A percentile compares a stretch with the other conserved stretches of the same genome.
These are phyloP conservation scores for Spinibarbus caldwelli DNA, from an alignment of 2,797 vertebrate species.

Conservation along the genomic window DNA sequence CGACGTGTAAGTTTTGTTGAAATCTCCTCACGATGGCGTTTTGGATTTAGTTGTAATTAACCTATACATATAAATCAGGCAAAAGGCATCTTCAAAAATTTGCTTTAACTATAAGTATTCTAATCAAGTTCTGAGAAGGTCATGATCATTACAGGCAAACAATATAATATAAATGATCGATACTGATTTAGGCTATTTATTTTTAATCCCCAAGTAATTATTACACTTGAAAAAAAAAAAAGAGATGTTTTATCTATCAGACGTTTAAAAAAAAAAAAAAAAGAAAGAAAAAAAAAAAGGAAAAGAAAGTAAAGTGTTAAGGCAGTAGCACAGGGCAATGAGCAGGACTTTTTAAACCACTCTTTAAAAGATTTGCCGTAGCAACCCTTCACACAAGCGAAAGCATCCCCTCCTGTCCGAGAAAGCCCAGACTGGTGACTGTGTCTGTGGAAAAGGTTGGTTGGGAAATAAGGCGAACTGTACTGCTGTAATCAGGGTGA, in stretches of 20 bases:
- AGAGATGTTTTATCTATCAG: background rate
- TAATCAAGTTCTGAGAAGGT: background rate
- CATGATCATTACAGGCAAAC: background rate
- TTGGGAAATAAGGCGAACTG: conserved; percentile 52
- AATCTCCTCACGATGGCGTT: conserved; percentile 44
- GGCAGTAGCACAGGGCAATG: background rate
- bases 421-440: conserved; percentile 22
- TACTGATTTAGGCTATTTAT: background rate
- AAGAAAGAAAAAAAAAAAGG: background rate
- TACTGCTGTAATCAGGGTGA: conserved; percentile 60
- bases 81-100: background rate
- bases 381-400: conserved; percentile 33
- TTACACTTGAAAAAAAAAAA: background rate
- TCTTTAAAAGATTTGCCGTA: conserved; percentile 27
- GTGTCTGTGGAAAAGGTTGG: conserved; percentile 35
- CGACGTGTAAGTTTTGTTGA: background rate
- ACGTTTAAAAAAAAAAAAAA: background rate
- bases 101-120: background rate
- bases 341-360: conserved; percentile 8
- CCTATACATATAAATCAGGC: background rate
- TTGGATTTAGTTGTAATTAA: background rate
- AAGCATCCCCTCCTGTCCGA: conserved; percentile 39
- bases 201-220: background rate
- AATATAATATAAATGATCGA: background rate
- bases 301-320: background rate